Evolutionary conservation across 2,113 vertebrate genomes (phyloP).

Genomic region (Rhinichthys klamathensis): DNA sequence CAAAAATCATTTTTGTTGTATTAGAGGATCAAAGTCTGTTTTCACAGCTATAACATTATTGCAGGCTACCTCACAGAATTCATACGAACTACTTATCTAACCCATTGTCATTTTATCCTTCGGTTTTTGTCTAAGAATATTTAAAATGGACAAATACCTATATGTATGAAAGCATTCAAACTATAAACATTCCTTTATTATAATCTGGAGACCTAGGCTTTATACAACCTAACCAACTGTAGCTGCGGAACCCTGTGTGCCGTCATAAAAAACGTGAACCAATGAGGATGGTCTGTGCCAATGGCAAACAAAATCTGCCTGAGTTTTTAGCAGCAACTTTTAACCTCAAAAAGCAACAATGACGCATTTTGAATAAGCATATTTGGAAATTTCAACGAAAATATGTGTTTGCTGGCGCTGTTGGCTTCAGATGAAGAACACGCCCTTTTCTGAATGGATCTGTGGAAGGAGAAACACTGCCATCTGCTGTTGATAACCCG

Average conservation of each 20-base stretch:
- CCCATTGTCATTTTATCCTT: conserved; percentile 12
- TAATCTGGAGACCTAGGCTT: conserved; percentile 60
- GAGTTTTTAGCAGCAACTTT: conserved; percentile 25
- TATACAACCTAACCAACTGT: conserved; percentile 58
- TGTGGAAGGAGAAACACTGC: conserved; percentile 70
- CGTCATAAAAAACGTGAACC: conserved; percentile 28
- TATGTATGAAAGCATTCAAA: conserved; percentile 32
- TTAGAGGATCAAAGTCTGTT: conserved; percentile 45
- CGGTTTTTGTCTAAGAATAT: background rate
- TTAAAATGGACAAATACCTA: conserved; percentile 17
- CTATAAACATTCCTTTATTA: conserved; percentile 61
- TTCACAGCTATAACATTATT: conserved; percentile 38
- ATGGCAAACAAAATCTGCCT: conserved; percentile 35
- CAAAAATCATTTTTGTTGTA: background rate
- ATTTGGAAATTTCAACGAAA: conserved; percentile 8
- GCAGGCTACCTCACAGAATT: conserved; percentile 43
- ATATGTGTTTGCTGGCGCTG: conserved; percentile 7
- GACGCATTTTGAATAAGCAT: background rate
- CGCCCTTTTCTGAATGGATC: conserved; percentile 28
- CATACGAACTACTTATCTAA: background rate
- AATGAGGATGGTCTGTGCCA: conserved; percentile 49
- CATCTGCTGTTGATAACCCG: conserved; percentile 67
- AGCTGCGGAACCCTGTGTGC: conserved; percentile 48
- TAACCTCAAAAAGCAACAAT: conserved; percentile 40
- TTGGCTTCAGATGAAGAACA: conserved; percentile 23